phyloP scores from a whole-genome alignment of 2,113 vertebrate species.

The Budorcas taxicolor region DNA sequence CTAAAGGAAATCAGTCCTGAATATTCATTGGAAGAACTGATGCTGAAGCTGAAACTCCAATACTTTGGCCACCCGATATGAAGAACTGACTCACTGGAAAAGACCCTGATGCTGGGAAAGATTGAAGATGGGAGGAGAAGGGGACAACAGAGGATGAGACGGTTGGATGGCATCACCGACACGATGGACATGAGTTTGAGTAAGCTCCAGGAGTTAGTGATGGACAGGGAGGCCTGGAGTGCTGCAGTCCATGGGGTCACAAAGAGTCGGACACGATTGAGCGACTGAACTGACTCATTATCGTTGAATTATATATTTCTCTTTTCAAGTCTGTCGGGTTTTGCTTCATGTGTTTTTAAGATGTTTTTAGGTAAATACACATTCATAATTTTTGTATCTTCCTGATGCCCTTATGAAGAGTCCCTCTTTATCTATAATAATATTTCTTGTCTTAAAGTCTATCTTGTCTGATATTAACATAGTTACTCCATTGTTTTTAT shows the following conservation, averaged over 20 bases:
- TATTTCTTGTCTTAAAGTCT: not conserved
- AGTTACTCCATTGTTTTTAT: not conserved
- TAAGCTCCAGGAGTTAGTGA: not conserved
- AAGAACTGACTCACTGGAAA: not conserved
- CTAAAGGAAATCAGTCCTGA: not conserved
- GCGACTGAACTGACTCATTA: not conserved
- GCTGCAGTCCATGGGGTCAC: rapidly evolving
- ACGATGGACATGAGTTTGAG: not conserved
- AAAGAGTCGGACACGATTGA: not conserved
- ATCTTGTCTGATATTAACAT: not conserved
- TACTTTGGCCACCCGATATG: not conserved
- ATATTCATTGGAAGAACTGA: not conserved
- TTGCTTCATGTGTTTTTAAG: not conserved
- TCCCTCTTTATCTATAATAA: not conserved
- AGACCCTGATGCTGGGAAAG: not conserved
- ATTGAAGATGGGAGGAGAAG: not conserved
- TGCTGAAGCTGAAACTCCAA: not conserved
- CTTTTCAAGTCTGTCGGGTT: not conserved
- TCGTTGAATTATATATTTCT: not conserved
- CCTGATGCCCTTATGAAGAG: not conserved
- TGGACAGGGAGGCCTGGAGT: not conserved
- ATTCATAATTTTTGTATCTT: not conserved
- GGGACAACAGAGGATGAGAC: not conserved
- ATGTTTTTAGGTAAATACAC: not conserved
- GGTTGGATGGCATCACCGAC: not conserved